Percentiles rank a stretch among this genome's conserved stretches.
phyloP scores from a whole-genome alignment of 2,888 invertebrate genomes.

The Calameuta filiformis region DNA sequence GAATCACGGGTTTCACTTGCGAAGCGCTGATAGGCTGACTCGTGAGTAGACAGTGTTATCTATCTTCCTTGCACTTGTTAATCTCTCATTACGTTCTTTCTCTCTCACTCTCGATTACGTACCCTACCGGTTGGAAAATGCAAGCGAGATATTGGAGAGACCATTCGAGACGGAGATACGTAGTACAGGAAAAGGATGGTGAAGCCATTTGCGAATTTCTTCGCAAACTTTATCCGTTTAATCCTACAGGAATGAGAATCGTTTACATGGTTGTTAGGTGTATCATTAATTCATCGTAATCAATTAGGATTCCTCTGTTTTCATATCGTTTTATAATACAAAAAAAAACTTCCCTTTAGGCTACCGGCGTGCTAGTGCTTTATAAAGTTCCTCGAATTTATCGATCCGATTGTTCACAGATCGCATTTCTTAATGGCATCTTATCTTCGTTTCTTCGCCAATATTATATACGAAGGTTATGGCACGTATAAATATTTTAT shows the following conservation, averaged over 20 bases:
- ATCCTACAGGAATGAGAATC: background rate
- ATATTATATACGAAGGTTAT: background rate
- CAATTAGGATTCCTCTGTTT: background rate
- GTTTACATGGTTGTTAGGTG: background rate
- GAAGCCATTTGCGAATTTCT: background rate
- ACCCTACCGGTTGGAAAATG: background rate
- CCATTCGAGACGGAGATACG: background rate
- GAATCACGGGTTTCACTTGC: slow-evolving; percentile 45
- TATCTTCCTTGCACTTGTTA: background rate
- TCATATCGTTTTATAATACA: background rate
- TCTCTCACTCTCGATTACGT: background rate
- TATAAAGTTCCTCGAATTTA: background rate
- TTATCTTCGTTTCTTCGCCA: background rate
- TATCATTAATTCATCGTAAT: background rate
- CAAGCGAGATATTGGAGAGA: background rate
- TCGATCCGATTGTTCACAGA: background rate
- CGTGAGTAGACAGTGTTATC: background rate
- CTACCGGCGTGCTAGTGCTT: background rate
- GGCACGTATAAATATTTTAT: background rate
- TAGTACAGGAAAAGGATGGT: background rate
- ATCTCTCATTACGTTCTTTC: background rate
- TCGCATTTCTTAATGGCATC: background rate
- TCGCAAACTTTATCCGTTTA: background rate
- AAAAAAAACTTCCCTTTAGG: background rate
- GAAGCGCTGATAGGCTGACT: slow-evolving; percentile 38